Evolutionary conservation across 2,888 invertebrate genomes (phyloP).

Genomic region (Cryptus viduatorius): DNA sequence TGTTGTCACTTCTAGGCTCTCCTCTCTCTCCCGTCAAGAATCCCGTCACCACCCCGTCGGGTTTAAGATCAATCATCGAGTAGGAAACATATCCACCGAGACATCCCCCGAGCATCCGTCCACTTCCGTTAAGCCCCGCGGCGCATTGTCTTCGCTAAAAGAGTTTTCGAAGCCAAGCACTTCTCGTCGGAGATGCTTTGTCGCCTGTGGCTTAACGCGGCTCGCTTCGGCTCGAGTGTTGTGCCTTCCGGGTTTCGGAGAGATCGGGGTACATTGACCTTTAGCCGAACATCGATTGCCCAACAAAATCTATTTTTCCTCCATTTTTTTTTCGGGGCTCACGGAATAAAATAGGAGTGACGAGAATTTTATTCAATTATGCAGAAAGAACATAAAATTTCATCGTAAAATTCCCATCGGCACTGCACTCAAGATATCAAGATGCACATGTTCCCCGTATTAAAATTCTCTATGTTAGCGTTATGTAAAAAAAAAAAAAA

Average conservation of each 20-base stretch:
- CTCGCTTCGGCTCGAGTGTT: conserved; percentile 56
- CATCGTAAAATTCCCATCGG: not conserved
- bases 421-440: conserved; percentile 3
- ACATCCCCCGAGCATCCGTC: not conserved
- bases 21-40: conserved; percentile 56
- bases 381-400: not conserved
- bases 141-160: conserved; percentile 75
- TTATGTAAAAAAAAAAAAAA: conserved; percentile 48
- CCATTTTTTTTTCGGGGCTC: not conserved
- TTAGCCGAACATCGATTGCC: not conserved
- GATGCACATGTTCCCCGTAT: conserved; percentile 16
- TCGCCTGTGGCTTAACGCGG: conserved; percentile 66
- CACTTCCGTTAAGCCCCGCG: conserved; percentile 60
- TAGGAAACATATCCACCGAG: conserved; percentile 60
- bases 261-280: conserved; percentile 37
- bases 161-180: conserved; percentile 62
- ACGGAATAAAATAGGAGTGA: not conserved
- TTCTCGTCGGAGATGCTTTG: conserved; percentile 66
- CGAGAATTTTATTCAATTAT: not conserved
- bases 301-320: not conserved
- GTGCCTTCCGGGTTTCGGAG: conserved; percentile 37
- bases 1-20: conserved; percentile 71
- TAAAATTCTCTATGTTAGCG: conserved; percentile 24
- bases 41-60: conserved; percentile 66
- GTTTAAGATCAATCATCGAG: conserved; percentile 78